These are phyloP conservation scores for Neuroscelio doddi DNA, from an alignment of 2,888 invertebrate genomes.

Conservation along the genomic window DNA sequence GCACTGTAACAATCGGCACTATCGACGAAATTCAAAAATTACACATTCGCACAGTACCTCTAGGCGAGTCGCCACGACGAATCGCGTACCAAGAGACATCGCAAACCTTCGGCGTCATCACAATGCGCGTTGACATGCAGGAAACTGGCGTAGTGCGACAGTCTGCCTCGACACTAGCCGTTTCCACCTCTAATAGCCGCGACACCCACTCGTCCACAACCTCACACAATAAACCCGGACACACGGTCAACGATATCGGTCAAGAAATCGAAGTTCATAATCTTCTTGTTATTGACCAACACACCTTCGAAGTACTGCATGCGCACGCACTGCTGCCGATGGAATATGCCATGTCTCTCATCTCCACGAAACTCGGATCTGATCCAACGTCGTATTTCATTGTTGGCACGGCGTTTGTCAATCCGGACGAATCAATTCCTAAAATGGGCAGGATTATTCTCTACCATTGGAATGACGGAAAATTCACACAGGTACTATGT, in stretches of 20 bases:
- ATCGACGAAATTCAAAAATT: constrained; percentile 99
- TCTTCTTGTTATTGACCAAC: constrained; percentile 93
- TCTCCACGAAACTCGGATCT: constrained; percentile 92
- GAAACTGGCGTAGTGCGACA: constrained; percentile 74
- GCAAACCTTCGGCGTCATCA: constrained; percentile 95
- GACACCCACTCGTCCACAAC: constrained; percentile 61
- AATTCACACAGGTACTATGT: constrained; percentile 80
- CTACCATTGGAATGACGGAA: constrained; percentile 92
- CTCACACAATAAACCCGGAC: constrained; percentile 69
- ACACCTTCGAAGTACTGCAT: constrained; percentile 97
- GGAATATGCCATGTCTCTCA: constrained; percentile 92
- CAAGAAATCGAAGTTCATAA: constrained; percentile 93
- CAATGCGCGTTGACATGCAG: constrained; percentile 90
- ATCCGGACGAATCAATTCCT: constrained; percentile 97
- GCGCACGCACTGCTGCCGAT: constrained; percentile 93
- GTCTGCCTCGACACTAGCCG: constrained; percentile 86
- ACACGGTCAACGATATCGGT: constrained; percentile 76
- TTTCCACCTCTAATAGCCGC: constrained; percentile 76
- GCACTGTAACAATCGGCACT: constrained; percentile 93
- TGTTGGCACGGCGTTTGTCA: constrained; percentile 94
- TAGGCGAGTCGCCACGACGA: constrained; percentile 94
- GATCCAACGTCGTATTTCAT: constrained; percentile 94
- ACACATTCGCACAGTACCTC: constrained; percentile 95
- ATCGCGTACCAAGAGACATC: constrained; percentile 96
- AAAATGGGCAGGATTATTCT: constrained; percentile 90